Evolutionary conservation across 2,797 vertebrate genomes (phyloP).

Genomic region (Aphelocoma californica): DNA sequence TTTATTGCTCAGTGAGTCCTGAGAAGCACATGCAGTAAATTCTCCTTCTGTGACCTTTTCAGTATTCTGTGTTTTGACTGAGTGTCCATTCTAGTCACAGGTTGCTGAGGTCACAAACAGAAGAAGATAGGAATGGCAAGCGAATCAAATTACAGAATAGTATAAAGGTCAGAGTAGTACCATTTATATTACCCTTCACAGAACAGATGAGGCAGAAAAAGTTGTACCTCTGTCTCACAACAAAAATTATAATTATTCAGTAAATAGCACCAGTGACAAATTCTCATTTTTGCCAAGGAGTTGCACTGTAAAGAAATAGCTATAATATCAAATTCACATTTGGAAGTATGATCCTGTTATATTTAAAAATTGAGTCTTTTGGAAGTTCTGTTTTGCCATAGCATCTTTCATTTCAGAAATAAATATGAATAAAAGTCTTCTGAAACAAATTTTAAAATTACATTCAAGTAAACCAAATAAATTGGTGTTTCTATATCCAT

Average conservation of each 20-base stretch:
- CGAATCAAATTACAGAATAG: conserved; percentile 75
- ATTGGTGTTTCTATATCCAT: background rate
- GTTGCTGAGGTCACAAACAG: conserved; percentile 67
- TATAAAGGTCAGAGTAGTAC: conserved; percentile 75
- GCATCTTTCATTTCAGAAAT: background rate
- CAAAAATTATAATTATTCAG: conserved; percentile 44
- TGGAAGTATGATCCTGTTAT: background rate
- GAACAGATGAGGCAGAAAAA: conserved; percentile 64
- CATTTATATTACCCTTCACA: conserved; percentile 68
- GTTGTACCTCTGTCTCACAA: conserved; percentile 37
- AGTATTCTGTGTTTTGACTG: conserved; percentile 73
- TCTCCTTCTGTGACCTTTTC: conserved; percentile 74
- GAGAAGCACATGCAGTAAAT: conserved; percentile 48
- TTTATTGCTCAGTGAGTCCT: conserved; percentile 37
- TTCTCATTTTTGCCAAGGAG: conserved; percentile 1
- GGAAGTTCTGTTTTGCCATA: background rate
- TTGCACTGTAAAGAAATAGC: background rate
- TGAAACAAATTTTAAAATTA: background rate
- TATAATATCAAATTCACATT: background rate
- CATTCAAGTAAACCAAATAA: background rate
- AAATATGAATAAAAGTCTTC: background rate
- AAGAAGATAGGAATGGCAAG: conserved; percentile 60
- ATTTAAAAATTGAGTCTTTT: background rate
- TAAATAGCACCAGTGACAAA: conserved; percentile 48
- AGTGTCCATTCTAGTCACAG: conserved; percentile 71